Conservation (phyloP, 2,888 invertebrate genomes). For the Caenorhabditis virilis region DNA sequence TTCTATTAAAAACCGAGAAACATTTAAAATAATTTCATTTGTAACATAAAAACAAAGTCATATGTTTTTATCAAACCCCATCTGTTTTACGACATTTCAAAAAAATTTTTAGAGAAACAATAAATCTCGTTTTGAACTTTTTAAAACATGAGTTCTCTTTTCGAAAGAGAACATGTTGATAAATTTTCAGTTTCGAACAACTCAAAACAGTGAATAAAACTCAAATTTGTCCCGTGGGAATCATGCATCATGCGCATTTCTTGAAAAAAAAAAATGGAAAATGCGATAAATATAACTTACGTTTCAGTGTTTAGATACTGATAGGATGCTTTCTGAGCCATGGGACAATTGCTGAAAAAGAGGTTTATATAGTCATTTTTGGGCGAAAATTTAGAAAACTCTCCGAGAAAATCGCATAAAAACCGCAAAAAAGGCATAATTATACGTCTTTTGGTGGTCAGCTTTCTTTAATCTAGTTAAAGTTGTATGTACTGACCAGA, state of each 20-base stretch:
- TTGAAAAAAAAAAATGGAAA: neutral
- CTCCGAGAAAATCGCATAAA: too few relatives aligned
- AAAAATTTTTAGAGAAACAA: neutral
- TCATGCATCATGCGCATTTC: neutral
- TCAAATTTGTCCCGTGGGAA: neutral
- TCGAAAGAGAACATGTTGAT: neutral
- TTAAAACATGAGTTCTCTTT: neutral
- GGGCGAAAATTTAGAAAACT: neutral
- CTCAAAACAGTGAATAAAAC: neutral
- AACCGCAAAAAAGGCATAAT: too few relatives aligned
- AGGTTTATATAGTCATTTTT: neutral
- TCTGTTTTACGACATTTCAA: too few relatives aligned
- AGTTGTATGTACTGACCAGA: too few relatives aligned
- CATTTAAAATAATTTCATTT: too few relatives aligned
- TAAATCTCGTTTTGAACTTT: neutral
- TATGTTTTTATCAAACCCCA: too few relatives aligned
- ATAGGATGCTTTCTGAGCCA: too few relatives aligned
- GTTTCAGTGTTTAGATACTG: constrained; percentile 38
- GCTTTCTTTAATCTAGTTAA: too few relatives aligned
- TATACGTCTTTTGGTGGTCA: too few relatives aligned
- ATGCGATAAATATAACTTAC: constrained; percentile 19
- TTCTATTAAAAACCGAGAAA: too few relatives aligned
- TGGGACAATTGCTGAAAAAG: neutral
- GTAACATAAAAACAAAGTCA: too few relatives aligned
- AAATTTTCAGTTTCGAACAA: neutral